A percentile compares a stretch with the other conserved stretches of the same genome.
phyloP scores from a whole-genome alignment of 2,113 vertebrate species.

The Euleptes europaea region DNA sequence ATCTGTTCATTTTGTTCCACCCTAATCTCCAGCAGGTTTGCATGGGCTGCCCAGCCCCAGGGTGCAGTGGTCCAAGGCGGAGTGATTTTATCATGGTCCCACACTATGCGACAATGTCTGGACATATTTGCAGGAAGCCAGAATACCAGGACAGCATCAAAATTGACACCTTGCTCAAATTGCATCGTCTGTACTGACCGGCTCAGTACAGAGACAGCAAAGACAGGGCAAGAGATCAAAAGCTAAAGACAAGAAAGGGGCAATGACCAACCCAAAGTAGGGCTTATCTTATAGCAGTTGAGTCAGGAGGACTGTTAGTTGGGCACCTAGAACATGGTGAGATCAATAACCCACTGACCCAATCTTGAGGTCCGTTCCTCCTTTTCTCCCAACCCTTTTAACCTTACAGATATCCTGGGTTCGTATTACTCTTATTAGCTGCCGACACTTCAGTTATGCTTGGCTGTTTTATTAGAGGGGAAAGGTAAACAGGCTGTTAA shows the following conservation, averaged over 20 bases:
- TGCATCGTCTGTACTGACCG: neutral
- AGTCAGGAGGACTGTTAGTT: neutral
- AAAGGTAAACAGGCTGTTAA: neutral
- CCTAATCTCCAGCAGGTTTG: neutral
- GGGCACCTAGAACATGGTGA: neutral
- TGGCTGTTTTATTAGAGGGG: neutral
- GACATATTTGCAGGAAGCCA: neutral
- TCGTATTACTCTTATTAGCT: neutral
- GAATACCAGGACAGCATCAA: neutral
- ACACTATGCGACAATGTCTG: neutral
- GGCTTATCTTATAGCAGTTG: no score
- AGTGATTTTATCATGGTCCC: neutral
- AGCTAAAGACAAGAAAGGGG: neutral
- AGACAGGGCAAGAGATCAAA: neutral
- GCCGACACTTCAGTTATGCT: neutral
- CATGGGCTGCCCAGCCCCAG: neutral
- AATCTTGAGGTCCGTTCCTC: neutral
- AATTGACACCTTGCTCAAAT: neutral
- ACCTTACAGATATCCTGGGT: neutral
- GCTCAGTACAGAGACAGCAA: neutral
- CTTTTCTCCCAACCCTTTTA: no score
- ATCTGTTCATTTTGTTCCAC: neutral
- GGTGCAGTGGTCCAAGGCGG: neutral
- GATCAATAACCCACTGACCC: neutral
- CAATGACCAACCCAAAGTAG: neutral